Evolutionary conservation across 2,797 vertebrate genomes (phyloP).

Genomic region (Urocyon cinereoargenteus): DNA sequence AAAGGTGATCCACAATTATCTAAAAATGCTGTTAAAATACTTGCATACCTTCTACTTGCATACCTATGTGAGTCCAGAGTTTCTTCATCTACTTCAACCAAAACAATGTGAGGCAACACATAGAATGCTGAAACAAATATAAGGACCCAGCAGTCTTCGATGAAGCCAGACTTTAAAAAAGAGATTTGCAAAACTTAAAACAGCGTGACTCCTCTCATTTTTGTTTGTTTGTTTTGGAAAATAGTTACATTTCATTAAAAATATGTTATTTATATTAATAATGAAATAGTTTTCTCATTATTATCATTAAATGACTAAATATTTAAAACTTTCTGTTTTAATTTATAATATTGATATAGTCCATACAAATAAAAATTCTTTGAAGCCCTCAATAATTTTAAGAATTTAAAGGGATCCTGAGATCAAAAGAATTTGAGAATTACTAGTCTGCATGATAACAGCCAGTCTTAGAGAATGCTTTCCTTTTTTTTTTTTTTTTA

Average conservation of each 20-base stretch:
- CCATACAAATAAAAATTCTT: slow-evolving; percentile 47
- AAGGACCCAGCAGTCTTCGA: neutral
- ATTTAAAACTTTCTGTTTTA: slow-evolving; percentile 32
- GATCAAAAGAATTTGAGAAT: slow-evolving; percentile 2
- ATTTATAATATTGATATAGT: slow-evolving; percentile 30
- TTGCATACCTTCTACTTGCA: neutral
- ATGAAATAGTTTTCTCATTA: neutral
- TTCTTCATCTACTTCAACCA: neutral
- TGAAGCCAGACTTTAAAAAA: neutral
- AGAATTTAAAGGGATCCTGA: neutral
- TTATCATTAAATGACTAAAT: slow-evolving; percentile 4
- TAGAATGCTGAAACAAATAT: neutral
- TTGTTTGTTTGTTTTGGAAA: slow-evolving; percentile 34
- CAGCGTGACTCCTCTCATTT: neutral
- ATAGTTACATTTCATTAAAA: slow-evolving; percentile 40
- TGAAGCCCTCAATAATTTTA: slow-evolving; percentile 27
- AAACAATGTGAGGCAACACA: neutral
- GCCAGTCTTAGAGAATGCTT: neutral
- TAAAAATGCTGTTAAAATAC: slow-evolving; percentile 52
- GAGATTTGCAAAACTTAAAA: slow-evolving; percentile 44
- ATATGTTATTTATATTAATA: slow-evolving; percentile 32
- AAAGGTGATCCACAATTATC: neutral
- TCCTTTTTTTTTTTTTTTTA: neutral
- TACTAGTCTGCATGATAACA: neutral
- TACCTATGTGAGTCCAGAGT: slow-evolving; percentile 7